Evolutionary conservation across 35 echinoderm and acorn worm species (phyloP).

Genomic region (Eucidaris tribuloides): DNA sequence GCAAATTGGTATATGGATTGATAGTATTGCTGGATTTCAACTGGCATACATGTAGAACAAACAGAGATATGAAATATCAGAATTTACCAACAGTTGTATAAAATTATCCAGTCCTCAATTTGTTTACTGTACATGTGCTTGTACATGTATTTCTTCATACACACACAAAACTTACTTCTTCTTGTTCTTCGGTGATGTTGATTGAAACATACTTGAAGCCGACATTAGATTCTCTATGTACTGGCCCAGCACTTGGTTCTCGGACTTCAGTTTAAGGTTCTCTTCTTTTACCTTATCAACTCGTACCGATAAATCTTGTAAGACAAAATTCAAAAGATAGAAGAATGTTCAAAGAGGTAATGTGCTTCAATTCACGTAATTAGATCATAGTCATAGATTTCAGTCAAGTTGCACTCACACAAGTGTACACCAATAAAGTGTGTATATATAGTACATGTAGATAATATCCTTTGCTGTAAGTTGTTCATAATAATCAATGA

Average conservation of each 20-base stretch:
- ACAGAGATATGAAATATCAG: not conserved
- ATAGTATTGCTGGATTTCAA: too few species aligned
- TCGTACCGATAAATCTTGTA: constrained; percentile 84
- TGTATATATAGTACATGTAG: too few species aligned
- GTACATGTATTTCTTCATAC: not conserved
- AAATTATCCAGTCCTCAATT: not conserved
- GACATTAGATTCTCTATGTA: constrained; percentile 99
- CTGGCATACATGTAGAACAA: too few species aligned
- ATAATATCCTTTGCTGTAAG: too few species aligned
- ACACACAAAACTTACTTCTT: constrained; percentile 81
- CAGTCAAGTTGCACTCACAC: too few species aligned
- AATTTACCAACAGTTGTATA: not conserved
- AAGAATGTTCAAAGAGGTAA: too few species aligned
- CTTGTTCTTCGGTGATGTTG: constrained; percentile 98
- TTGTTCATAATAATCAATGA: too few species aligned
- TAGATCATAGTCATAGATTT: too few species aligned
- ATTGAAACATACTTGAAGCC: constrained; percentile 97
- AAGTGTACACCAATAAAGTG: too few species aligned
- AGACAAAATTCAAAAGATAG: not conserved
- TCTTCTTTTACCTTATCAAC: constrained; percentile 99
- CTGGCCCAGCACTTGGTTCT: constrained; percentile 98
- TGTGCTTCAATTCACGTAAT: too few species aligned
- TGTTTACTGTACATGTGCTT: not conserved
- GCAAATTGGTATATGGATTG: not conserved
- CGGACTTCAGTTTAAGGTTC: constrained; percentile 94